Evolutionary conservation across 2,888 invertebrate genomes (phyloP), one percentile per base, ranked within the genome.

Genomic region (Horisme vitalbata): DNA sequence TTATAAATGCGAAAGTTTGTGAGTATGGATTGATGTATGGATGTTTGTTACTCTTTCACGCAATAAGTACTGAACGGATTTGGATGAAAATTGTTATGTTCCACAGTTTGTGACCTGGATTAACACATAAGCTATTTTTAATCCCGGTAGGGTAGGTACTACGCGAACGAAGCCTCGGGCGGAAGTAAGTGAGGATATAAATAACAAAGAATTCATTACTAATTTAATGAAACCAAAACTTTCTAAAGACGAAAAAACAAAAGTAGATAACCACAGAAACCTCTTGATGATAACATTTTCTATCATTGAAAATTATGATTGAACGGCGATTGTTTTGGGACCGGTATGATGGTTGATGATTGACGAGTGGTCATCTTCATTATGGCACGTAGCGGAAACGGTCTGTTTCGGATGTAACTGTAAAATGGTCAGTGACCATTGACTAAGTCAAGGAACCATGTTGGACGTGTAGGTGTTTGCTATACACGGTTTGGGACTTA

Each of bases 321-420:
- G 43, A 33, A 46, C 36, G 23, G 38, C 47, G 41, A 45, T 54
- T 55, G 45, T 57, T 50, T 52, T 45, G 45, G 26, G 50, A 43
- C 27, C 39, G 36, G 59, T 68, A 66, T 35, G 13, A 28, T 12
- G 28, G 21, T 30, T 70, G 54, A 68, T 66, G 68, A 71, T 71
- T 64, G 65, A 71, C n/a, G n/a, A n/a, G n/a, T n/a, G n/a, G n/a
- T 72, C 60, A 59, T 61, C 46, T 60, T 60, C 56, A 48, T 50
- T 45, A 36, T 44, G 32, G 39, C 36, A 47, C 52, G 57, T 55
- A 61, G 46, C 52, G 61, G 52, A 59, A 60, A 52, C 54, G 45
- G 33, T 9, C 11, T 37, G 34, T 34, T 41, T 36, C 38, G 43
- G 43, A 43, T 43, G 38, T 43, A 30, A 34, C 28, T 39, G 39